phyloP scores from a whole-genome alignment of 2,888 invertebrate species.

The Rhogogaster chlorosoma region DNA sequence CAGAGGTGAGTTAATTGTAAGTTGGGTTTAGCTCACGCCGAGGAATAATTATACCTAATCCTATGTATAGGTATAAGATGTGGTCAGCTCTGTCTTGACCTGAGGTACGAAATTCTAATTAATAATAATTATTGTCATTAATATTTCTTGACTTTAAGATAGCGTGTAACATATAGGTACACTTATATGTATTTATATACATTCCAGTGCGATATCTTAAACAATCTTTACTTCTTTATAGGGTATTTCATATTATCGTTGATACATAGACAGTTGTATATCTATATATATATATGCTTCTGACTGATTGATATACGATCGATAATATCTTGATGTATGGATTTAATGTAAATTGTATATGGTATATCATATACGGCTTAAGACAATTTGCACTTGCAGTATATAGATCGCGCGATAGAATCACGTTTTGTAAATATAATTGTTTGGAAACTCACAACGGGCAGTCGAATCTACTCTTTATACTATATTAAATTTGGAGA shows the following conservation, averaged over 20 bases:
- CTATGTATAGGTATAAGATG: not conserved
- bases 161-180: no score
- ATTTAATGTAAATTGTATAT: no score
- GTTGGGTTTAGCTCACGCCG: not conserved
- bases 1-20: not conserved
- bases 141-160: no score
- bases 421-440: not conserved
- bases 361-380: no score
- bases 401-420: not conserved
- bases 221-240: no score
- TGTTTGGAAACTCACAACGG: conserved; percentile 30
- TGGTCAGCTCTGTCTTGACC: not conserved
- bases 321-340: no score
- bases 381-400: not conserved
- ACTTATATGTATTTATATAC: no score
- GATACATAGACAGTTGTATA: no score
- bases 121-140: not conserved
- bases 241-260: no score
- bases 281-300: no score
- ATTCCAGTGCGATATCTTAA: no score
- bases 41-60: not conserved
- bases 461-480: not conserved
- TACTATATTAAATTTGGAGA: not conserved
- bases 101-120: not conserved
- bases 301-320: no score